Conservation (phyloP, 2,797 vertebrate genomes). For the Trichosurus vulpecula region DNA sequence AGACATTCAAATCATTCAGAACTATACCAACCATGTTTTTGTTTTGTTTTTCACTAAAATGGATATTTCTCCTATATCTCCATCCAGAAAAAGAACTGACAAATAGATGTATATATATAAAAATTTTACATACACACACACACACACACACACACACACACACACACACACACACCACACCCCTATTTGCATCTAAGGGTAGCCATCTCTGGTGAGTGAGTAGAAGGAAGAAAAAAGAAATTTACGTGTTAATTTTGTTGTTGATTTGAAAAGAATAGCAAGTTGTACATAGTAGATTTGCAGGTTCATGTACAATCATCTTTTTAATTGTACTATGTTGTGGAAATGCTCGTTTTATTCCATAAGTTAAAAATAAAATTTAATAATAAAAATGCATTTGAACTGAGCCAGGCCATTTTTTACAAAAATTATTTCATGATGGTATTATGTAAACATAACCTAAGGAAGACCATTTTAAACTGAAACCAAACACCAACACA, state of each 20-base stretch:
- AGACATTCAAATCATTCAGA: neutral
- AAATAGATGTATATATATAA: neutral
- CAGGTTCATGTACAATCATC: neutral
- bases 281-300: neutral
- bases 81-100: neutral
- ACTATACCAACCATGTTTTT: neutral
- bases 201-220: neutral
- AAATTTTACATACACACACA: too few species aligned
- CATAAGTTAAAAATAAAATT: neutral
- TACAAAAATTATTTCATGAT: neutral
- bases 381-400: neutral
- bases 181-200: neutral
- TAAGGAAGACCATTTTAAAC: neutral
- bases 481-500: neutral
- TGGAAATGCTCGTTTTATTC: neutral
- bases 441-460: neutral
- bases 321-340: neutral
- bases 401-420: neutral
- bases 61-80: neutral
- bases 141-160: too few species aligned
- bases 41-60: neutral
- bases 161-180: too few species aligned
- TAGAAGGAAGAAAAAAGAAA: neutral
- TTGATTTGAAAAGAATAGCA: neutral
- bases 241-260: neutral